Base-by-base conservation (phyloP, 1,140 invertebrate genomes). In the Scaptomyza montana region DNA sequence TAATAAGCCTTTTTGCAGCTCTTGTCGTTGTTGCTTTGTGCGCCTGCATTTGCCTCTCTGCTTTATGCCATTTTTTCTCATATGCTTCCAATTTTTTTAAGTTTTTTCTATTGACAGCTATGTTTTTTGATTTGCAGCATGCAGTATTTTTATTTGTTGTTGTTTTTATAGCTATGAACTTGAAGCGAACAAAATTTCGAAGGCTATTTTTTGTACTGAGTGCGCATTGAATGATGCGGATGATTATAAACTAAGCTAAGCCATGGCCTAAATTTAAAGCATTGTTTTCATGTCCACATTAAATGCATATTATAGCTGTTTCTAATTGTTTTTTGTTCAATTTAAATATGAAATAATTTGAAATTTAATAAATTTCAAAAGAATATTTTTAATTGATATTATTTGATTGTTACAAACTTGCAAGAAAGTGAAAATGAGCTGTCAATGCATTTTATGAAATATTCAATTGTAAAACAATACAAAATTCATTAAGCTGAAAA, bases 1-100 rank as follows among this genome's bases (percentile, higher is more conserved):
- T 87, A 87, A 87, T 87, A 87, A 87, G 82, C 84, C 82, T 87
- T 87, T 73, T 87, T 86, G 79, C 82, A 79, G 63, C 78, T 73
- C 63, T 74, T 75, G 77, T 86, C 74, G 70, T 79, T 67, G 82
- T 78, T 89, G 66, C 67, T 87, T 80, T 87, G 68, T 78, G 66
- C 54, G 63, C 47, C 54, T 49, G 66, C 49, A 60, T 47, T 66
- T 45, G 59, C 19, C 19, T 46, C 21, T 25, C 61, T 41, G 16
- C 6, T 41, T 59, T 61, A 33, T 12, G 45, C 65, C 49, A 30
- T 28, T 62, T 54, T 53, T 62, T 53, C 25, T 2, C 25, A 19
- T 8, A 46, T 30, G 12, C 30, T 53, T 45, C 13, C 12, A 50
- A 59, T 59, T 16, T 54, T 10, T 77, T 53, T 12, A 16, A 16